These are phyloP conservation scores for Peromyscus aztecus DNA, from an alignment of 2,797 vertebrate genomes.

Conservation along the genomic window DNA sequence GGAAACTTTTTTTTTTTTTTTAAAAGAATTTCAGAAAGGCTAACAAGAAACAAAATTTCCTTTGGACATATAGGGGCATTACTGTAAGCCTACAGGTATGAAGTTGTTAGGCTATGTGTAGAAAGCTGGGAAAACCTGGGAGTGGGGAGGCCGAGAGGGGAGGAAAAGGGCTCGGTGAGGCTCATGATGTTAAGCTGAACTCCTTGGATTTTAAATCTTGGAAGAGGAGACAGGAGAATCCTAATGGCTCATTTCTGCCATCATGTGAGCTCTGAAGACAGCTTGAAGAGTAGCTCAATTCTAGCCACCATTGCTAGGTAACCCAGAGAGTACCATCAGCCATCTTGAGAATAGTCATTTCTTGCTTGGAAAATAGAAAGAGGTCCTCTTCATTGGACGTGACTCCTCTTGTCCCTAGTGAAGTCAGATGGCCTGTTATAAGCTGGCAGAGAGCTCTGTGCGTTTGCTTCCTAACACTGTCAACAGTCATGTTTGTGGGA, in stretches of 20 bases:
- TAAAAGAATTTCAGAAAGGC: neutral
- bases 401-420: neutral
- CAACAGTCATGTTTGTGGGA: neutral
- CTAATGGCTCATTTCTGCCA: neutral
- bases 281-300: neutral
- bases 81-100: neutral
- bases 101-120: neutral
- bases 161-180: neutral
- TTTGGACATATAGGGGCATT: constrained; percentile 1
- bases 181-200: neutral
- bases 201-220: constrained; percentile 15
- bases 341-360: constrained; percentile 20
- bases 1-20: neutral
- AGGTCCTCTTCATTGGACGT: neutral
- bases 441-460: neutral
- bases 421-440: neutral
- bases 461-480: neutral
- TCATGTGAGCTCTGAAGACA: neutral
- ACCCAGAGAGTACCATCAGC: neutral
- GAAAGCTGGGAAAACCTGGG: neutral
- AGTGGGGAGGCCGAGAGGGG: too few species aligned
- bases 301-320: neutral
- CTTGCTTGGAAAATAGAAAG: neutral
- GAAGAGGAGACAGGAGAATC: neutral
- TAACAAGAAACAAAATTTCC: neutral